phyloP scores from a whole-genome alignment of 2,113 vertebrate genomes.

The Misgurnus mizolepis region DNA sequence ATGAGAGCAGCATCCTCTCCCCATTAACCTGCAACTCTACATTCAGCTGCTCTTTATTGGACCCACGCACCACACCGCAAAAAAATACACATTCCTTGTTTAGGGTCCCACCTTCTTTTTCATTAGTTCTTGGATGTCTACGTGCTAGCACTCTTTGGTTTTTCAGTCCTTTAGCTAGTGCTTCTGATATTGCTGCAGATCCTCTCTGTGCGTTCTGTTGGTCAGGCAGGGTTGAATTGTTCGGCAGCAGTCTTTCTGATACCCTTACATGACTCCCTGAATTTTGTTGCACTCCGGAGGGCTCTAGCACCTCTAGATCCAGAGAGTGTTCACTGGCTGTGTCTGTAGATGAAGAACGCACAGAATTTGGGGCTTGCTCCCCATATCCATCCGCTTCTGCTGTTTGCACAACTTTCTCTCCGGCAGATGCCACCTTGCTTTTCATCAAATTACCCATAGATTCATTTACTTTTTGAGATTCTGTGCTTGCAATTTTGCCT shows the following conservation, averaged over 20 bases:
- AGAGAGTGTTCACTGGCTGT: conserved; percentile 88
- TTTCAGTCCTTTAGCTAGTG: conserved; percentile 78
- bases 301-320: conserved; percentile 76
- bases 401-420: conserved; percentile 29
- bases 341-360: conserved; percentile 84
- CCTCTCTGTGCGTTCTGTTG: conserved; percentile 30
- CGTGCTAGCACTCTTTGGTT: conserved; percentile 84
- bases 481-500: conserved; percentile 56
- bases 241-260: conserved; percentile 11
- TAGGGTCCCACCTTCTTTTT: conserved; percentile 37
- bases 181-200: conserved; percentile 66
- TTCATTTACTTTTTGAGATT: conserved; percentile 18
- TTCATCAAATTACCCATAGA: not conserved
- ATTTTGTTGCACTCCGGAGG: conserved; percentile 46
- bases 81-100: conserved; percentile 70
- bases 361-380: conserved; percentile 66
- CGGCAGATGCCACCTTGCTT: conserved; percentile 43
- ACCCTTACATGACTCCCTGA: conserved; percentile 32
- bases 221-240: conserved; percentile 52
- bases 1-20: conserved; percentile 75
- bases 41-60: conserved; percentile 72
- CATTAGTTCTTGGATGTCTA: conserved; percentile 62
- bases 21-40: conserved; percentile 82
- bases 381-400: conserved; percentile 65
- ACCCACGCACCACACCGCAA: conserved; percentile 81